Evolutionary conservation across 1,140 invertebrate species (phyloP), one percentile per base, ranked within the genome.

Genomic region (Drosophila mojavensis): DNA sequence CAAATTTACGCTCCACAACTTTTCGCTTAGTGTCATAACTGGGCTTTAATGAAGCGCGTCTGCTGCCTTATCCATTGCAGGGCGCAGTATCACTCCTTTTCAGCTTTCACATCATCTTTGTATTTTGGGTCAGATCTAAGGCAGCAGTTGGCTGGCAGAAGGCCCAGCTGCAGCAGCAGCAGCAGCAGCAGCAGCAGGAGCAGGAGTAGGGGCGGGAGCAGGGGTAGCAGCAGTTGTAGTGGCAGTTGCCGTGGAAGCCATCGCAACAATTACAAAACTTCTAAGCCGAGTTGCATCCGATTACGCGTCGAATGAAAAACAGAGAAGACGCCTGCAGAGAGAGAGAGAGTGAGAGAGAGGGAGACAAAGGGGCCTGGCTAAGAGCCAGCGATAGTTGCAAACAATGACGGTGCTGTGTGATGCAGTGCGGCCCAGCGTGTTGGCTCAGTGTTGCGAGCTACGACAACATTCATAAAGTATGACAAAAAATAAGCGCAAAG

Each of bases 201-300:
- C 54, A 28, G 13, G 36, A 58, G 50, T 7, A 24, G 2, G 15
- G 28, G 13, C 13, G 48, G 26, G 43, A 56, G 28, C 28, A 39
- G 54, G 45, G 39, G 13, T 11, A 43, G 41, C 41, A 5, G 41
- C 13, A 56, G 28, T 43, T 66, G 28, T 28, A 50, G 55, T 45
- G 3, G 28, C 33, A 7, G 50, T 30, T 61, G 56, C 78, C 53
- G 43, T 81, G 78, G 83, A 74, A 85, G 78, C 74, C 76, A 85
- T 81, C 64, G 78, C 70, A 86, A 85, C 82, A 86, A 85, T 85
- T 85, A 81, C 83, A 86, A 86, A 86, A 85, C 82, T 85, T 86
- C 75, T 77, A 86, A 84, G 74, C 83, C 67, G 65, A 54, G 50
- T 55, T 74, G 71, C 71, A 74, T 74, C 71, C 71, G 71, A 74